Evolutionary conservation across 1,140 invertebrate species (phyloP), one percentile per base, ranked within the genome.

Genomic region (Drusus annulatus): DNA sequence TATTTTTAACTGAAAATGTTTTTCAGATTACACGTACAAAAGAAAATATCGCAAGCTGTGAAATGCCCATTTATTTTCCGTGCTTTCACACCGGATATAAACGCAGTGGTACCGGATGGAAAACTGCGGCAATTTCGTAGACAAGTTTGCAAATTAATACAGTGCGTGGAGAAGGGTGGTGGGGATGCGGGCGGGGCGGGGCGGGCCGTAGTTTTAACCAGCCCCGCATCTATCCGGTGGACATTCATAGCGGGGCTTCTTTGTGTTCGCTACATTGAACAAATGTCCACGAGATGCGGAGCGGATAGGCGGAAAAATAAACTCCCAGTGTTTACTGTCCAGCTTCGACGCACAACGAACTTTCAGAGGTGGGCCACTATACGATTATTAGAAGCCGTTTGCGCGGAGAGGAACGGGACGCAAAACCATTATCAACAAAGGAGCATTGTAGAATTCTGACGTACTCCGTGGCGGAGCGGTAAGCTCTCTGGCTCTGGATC

Each of bases 141-240:
- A 77, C 17, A 65, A 77, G 31, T 77, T 51, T 65, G 58, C 51
- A 77, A 77, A 77, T 77, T 51, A 77, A 77, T 77, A 68, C 75
- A 77, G 58, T 77, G 8, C 60, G 0, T 17, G 51, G 45, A 50
- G 58, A 13, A 45, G 36, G 36, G 36, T 45, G 36, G 1, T 2
- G 36, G 7, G 36, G 0, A 10, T 45, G 52, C 73, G 54, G 73
- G 52, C 73, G 54, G 73, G 60, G 17, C 25, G 17, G 50, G 62
- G 19, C 17, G 10, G 62, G 45, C 17, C 54, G 21, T n/a, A 56
- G 15, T 10, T 1, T 45, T 8, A 45, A 45, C 13, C 54, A 54
- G 10, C 23, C 28, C 28, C 51, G 54, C 54, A 56, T 36, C 31
- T 36, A 76, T 54, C 73, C 28, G 13, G 51, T 17, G 73, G 56